These are phyloP conservation scores for Xiphorhynchus erythropygius DNA, from an alignment of 2,797 vertebrate species.

Conservation along the genomic window DNA sequence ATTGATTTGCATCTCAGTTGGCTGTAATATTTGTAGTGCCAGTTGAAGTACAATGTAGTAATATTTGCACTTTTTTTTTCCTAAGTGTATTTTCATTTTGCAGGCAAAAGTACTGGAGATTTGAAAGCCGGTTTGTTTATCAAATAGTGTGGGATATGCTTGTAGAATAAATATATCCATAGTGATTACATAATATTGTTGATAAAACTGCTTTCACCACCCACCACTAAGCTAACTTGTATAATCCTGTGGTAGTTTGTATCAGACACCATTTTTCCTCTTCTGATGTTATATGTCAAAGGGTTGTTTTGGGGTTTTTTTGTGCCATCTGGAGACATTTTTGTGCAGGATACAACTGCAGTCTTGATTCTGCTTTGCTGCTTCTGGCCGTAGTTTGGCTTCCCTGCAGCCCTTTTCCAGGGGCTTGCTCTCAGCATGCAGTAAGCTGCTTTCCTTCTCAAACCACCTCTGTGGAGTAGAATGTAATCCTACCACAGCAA, in stretches of 20 bases:
- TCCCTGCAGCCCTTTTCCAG: background rate
- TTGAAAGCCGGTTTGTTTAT: background rate
- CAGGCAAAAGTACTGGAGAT: background rate
- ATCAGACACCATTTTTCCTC: background rate
- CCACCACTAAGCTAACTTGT: background rate
- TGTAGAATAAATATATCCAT: background rate
- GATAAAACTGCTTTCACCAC: background rate
- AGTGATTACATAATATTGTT: background rate
- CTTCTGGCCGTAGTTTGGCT: fast-evolving
- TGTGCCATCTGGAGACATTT: background rate
- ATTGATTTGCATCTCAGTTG: background rate
- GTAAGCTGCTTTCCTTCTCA: background rate
- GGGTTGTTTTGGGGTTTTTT: background rate
- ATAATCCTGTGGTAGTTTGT: background rate
- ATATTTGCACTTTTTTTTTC: background rate
- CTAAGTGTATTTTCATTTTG: background rate
- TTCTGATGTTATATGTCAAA: background rate
- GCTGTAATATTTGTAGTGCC: background rate
- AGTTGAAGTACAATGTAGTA: background rate
- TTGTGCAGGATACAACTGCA: background rate
- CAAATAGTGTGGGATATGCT: background rate
- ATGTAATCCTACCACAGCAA: background rate
- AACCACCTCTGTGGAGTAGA: background rate
- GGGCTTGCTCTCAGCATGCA: background rate
- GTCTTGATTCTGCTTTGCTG: background rate